These are phyloP conservation scores for Aphidius ervi DNA, from an alignment of 1,140 invertebrate genomes.

Conservation along the genomic window DNA sequence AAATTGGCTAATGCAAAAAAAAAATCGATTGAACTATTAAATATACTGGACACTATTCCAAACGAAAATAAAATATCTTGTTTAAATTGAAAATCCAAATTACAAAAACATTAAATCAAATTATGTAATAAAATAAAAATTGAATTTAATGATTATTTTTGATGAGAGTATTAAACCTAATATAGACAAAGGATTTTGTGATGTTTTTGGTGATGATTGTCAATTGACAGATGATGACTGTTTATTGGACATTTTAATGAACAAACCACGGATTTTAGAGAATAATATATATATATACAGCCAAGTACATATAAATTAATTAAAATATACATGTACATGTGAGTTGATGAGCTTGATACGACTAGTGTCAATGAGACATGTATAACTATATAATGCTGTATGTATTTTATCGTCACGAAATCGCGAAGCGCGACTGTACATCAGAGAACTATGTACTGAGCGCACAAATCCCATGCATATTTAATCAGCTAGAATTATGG, in stretches of 20 bases:
- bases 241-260: constrained; percentile 42
- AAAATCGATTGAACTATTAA: too few species aligned
- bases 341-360: background rate
- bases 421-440: constrained; percentile 26
- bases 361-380: constrained; percentile 9
- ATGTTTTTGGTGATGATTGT: constrained; percentile 28
- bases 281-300: background rate
- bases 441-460: constrained; percentile 14
- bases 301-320: constrained; percentile 15
- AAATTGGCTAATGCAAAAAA: too few species aligned
- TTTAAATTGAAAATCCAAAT: too few species aligned
- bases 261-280: constrained; percentile 34
- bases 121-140: too few species aligned
- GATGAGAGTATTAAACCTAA: too few species aligned
- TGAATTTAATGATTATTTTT: too few species aligned
- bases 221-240: constrained; percentile 29
- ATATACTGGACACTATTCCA: too few species aligned
- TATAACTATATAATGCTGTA: constrained; percentile 18
- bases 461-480: constrained; percentile 42
- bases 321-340: constrained; percentile 7
- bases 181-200: constrained; percentile 16
- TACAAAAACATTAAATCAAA: too few species aligned
- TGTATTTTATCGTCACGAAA: constrained; percentile 32
- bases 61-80: too few species aligned
- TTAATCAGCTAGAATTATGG: constrained; percentile 47